phyloP scores from a whole-genome alignment of 2,797 vertebrate genomes.

The Sarcoramphus papa region DNA sequence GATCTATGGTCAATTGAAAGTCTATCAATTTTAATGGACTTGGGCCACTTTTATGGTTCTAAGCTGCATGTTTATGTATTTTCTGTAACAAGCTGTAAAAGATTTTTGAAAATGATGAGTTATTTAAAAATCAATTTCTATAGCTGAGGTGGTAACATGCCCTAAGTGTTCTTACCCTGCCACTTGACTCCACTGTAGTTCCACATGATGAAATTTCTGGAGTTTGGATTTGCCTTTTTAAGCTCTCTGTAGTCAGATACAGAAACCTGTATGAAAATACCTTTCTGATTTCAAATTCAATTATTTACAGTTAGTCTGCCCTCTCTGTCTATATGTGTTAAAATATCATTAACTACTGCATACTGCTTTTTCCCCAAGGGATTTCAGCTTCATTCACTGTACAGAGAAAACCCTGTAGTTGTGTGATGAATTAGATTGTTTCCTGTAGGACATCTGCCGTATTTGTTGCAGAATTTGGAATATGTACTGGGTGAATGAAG shows the following conservation, averaged over 20 bases:
- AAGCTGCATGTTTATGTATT: slow-evolving; percentile 19
- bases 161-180: not conserved
- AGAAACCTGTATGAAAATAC: not conserved
- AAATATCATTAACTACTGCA: not conserved
- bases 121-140: slow-evolving; percentile 31
- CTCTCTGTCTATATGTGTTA: not conserved
- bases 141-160: not conserved
- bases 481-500: not conserved
- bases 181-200: not conserved
- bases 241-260: not conserved
- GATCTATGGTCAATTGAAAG: not conserved
- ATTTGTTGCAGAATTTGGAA: not conserved
- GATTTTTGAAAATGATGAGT: not conserved
- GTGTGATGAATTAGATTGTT: not conserved
- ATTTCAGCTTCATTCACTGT: not conserved
- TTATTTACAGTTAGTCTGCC: not conserved
- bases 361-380: not conserved
- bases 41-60: not conserved
- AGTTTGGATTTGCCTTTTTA: not conserved
- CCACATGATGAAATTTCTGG: not conserved
- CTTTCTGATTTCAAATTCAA: not conserved
- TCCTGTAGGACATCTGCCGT: not conserved
- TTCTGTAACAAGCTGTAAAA: slow-evolving; percentile 12
- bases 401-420: not conserved
- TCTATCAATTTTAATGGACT: slow-evolving; percentile 17